Evolutionary conservation across 2,113 vertebrate species (phyloP).

Genomic region (Nothobranchius furzeri): DNA sequence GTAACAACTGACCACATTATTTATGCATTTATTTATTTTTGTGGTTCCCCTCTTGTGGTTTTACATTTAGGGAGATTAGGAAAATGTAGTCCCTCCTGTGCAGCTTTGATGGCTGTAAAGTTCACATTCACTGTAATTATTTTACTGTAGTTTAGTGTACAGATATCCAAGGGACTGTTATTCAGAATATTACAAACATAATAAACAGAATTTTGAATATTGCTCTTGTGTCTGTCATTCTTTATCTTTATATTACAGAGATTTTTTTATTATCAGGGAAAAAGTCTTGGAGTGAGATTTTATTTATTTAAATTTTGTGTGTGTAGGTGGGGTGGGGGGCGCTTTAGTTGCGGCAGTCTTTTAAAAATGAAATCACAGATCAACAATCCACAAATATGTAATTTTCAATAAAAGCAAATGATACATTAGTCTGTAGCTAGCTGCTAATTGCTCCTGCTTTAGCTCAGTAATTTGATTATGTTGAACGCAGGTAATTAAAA

Average conservation of each 20-base stretch:
- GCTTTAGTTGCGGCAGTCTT: no score
- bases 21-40: constrained; percentile 5
- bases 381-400: no score
- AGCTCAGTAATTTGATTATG: no score
- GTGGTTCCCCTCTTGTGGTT: constrained; percentile 29
- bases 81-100: constrained; percentile 56
- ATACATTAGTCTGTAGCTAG: no score
- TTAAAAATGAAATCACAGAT: no score
- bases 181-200: constrained; percentile 59
- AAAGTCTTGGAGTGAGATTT: no score
- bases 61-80: constrained; percentile 14
- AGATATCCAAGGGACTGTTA: constrained; percentile 66
- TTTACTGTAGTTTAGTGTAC: constrained; percentile 79
- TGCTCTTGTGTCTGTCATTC: not conserved
- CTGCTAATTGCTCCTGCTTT: no score
- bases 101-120: constrained; percentile 60
- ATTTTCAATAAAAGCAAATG: no score
- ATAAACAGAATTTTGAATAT: constrained; percentile 72
- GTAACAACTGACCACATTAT: constrained; percentile 22
- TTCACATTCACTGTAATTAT: constrained; percentile 72
- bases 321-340: no score
- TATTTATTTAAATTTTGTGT: no score
- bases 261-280: not conserved
- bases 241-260: not conserved
- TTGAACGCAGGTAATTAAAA: no score